A percentile compares a stretch with the other conserved stretches of the same genome.
phyloP scores from a whole-genome alignment of 2,888 invertebrate genomes.

The Mesorhabditis belari region DNA sequence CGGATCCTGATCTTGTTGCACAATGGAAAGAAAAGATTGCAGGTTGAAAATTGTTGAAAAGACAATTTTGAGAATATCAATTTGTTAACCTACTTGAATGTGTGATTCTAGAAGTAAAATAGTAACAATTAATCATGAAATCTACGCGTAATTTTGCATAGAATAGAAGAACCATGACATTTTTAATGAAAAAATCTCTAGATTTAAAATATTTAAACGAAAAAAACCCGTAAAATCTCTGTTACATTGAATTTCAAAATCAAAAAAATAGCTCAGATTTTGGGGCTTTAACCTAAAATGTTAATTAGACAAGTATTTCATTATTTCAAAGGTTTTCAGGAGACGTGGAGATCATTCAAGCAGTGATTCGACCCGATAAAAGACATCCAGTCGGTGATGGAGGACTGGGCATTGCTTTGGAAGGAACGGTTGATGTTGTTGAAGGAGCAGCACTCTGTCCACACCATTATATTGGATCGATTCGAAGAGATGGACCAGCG shows the following conservation, averaged over 20 bases:
- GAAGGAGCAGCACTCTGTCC: conserved; percentile 91
- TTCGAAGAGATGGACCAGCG: conserved; percentile 93
- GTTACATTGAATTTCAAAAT: no score
- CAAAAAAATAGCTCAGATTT: no score
- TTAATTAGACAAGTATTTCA: conserved; percentile 20
- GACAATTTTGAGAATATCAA: background rate
- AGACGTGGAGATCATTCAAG: conserved; percentile 27
- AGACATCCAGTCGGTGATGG: conserved; percentile 65
- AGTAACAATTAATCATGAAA: conserved; percentile 24
- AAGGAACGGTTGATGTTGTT: conserved; percentile 82
- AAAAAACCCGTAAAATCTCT: no score
- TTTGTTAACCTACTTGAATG: background rate
- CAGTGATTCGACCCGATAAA: conserved; percentile 40
- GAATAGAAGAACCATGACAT: no score
- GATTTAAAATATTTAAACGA: no score
- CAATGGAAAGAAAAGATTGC: conserved; percentile 28
- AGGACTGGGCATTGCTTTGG: conserved; percentile 77
- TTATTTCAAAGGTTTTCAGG: no score
- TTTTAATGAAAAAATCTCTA: no score
- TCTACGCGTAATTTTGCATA: no score
- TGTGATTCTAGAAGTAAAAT: conserved; percentile 13
- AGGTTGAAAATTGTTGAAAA: conserved; percentile 8
- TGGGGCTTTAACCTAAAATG: no score
- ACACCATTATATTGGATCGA: conserved; percentile 88
- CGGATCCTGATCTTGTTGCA: conserved; percentile 31